phyloP scores from a whole-genome alignment of 2,113 vertebrate genomes.

The Cervus canadensis region DNA sequence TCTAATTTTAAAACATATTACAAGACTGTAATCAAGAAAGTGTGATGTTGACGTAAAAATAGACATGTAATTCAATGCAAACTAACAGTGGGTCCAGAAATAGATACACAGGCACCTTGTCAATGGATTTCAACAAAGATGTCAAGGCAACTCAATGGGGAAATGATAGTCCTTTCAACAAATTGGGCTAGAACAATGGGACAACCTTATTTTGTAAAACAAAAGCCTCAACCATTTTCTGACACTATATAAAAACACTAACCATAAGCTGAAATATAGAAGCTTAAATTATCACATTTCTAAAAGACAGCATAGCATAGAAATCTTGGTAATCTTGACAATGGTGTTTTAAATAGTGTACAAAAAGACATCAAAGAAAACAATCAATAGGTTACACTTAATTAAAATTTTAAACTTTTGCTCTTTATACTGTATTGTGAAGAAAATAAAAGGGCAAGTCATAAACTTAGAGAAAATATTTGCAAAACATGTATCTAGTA shows the following conservation, averaged over 20 bases:
- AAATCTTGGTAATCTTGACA: not conserved
- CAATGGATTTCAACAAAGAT: not conserved
- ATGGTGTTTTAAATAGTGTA: not conserved
- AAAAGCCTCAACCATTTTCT: not conserved
- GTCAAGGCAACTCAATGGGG: not conserved
- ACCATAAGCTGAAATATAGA: not conserved
- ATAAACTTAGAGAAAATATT: not conserved
- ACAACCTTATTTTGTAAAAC: not conserved
- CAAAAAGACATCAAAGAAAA: not conserved
- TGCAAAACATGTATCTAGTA: not conserved
- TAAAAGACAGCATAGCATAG: not conserved
- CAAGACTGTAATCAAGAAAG: constrained; percentile 20
- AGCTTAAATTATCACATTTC: not conserved
- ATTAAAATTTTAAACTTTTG: not conserved
- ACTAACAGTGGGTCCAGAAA: constrained; percentile 15
- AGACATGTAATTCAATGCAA: not conserved
- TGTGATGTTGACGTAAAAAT: not conserved
- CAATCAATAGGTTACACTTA: not conserved
- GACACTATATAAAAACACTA: not conserved
- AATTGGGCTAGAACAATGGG: not conserved
- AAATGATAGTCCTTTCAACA: constrained; percentile 16
- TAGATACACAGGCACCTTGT: not conserved
- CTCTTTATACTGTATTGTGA: not conserved
- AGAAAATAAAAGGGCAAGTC: not conserved
- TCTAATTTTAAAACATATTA: not conserved